Evolutionary conservation across 1,140 invertebrate genomes (phyloP).

Genomic region (Glossosoma conforme): DNA sequence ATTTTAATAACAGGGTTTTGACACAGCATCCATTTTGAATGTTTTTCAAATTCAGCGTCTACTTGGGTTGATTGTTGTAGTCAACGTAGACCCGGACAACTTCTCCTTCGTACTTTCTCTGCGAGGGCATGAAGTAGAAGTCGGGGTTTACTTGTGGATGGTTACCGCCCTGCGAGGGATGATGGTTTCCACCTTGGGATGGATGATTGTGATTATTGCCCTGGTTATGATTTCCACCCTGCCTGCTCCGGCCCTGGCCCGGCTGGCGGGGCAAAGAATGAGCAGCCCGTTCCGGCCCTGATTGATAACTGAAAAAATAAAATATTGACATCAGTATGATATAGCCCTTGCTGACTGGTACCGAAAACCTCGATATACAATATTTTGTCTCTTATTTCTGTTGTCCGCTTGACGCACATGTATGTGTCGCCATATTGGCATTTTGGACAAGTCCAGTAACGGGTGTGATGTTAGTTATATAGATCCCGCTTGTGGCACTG

Average conservation of each 20-base stretch:
- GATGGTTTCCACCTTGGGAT: slow-evolving; percentile 29
- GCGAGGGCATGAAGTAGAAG: slow-evolving; percentile 94
- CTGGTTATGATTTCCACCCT: neutral
- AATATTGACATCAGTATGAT: neutral
- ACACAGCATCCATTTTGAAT: slow-evolving; percentile 22
- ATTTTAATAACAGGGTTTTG: neutral
- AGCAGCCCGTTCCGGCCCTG: slow-evolving; percentile 30
- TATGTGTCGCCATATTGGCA: too few species aligned
- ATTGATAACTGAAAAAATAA: slow-evolving; percentile 24
- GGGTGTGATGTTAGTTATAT: too few species aligned
- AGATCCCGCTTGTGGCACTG: too few species aligned
- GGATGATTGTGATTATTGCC: slow-evolving; percentile 13
- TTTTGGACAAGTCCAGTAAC: too few species aligned
- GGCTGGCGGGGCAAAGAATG: slow-evolving; percentile 39
- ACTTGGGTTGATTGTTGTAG: slow-evolving; percentile 59
- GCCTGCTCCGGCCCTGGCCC: slow-evolving; percentile 23
- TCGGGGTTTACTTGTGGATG: slow-evolving; percentile 55
- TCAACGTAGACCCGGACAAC: slow-evolving; percentile 88
- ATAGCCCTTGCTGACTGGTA: too few species aligned
- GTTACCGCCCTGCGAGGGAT: slow-evolving; percentile 28
- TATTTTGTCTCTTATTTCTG: too few species aligned
- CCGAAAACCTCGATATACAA: too few species aligned
- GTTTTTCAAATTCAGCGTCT: too few species aligned
- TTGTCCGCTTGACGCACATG: too few species aligned
- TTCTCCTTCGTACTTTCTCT: slow-evolving; percentile 88